phyloP scores from a whole-genome alignment of 2,797 vertebrate genomes.

The Pantherophis vulpinus region DNA sequence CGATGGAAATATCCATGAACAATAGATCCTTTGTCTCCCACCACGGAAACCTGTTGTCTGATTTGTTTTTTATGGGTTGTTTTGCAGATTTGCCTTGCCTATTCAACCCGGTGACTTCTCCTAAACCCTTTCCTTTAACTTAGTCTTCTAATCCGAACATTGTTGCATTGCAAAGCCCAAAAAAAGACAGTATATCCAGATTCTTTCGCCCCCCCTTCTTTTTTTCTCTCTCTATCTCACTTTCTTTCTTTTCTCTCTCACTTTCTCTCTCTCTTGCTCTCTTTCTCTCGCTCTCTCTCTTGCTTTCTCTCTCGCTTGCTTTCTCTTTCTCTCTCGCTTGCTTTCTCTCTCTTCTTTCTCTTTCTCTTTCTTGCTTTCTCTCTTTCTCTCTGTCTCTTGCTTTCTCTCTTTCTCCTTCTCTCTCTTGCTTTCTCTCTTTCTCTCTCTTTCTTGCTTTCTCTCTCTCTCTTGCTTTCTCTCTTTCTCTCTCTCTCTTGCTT shows the following conservation, averaged over 20 bases:
- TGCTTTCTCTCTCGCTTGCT: rapidly evolving
- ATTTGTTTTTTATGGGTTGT: conserved; percentile 7
- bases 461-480: no score
- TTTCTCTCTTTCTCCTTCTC: no score
- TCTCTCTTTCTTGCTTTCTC: no score
- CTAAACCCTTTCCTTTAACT: not conserved
- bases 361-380: no score
- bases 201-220: no score
- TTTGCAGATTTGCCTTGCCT: conserved; percentile 14
- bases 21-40: conserved; percentile 11
- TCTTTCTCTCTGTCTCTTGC: no score
- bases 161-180: not conserved
- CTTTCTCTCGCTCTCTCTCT: rapidly evolving
- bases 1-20: conserved; percentile 35
- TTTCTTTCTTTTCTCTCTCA: no score
- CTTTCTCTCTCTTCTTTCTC: no score
- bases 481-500: no score
- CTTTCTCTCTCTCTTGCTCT: no score
- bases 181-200: not conserved
- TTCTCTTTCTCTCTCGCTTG: no score
- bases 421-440: no score
- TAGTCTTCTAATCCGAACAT: not conserved
- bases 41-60: conserved; percentile 17
- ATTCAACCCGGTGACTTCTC: not conserved
- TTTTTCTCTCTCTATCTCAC: not conserved